Conservation (phyloP, 2,113 vertebrate species). For the Macquaria ambigua region DNA sequence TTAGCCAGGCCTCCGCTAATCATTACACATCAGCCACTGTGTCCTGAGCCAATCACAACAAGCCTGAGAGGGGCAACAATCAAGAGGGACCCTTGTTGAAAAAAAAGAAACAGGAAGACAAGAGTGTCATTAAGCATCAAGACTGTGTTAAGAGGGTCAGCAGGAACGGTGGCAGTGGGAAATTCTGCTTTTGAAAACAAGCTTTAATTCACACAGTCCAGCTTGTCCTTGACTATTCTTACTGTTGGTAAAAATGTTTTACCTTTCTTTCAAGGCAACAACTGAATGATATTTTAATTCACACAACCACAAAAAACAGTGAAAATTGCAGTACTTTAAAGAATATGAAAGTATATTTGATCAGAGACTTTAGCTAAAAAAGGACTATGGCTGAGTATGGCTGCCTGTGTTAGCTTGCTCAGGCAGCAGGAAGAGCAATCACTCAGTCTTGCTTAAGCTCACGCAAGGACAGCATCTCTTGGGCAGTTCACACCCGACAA, state of each 20-base stretch:
- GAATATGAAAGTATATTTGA: not conserved
- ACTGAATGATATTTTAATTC: not conserved
- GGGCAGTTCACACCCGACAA: constrained; percentile 43
- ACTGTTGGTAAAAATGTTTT: too few species aligned
- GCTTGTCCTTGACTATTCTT: not conserved
- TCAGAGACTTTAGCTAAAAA: not conserved
- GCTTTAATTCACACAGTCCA: not conserved
- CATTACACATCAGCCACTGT: constrained; percentile 31
- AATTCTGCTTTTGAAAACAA: not conserved
- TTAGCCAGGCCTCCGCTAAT: constrained; percentile 33
- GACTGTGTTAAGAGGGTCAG: constrained; percentile 23
- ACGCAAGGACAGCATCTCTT: constrained; percentile 41
- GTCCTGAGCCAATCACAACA: constrained; percentile 38
- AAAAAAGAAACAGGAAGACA: not conserved
- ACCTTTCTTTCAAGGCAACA: not conserved
- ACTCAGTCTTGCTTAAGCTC: constrained; percentile 50
- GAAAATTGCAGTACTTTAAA: not conserved
- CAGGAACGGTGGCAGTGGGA: not conserved
- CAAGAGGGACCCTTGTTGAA: constrained; percentile 21
- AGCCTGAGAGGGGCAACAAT: constrained; percentile 25
- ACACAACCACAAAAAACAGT: not conserved
- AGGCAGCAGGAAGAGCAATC: constrained; percentile 32
- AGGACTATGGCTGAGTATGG: not conserved
- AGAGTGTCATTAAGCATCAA: not conserved
- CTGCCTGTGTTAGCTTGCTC: not conserved